Percentiles rank a stretch among this genome's conserved stretches.
Conservation (phyloP, 2,888 invertebrate genomes). For the Chesias legatella region DNA sequence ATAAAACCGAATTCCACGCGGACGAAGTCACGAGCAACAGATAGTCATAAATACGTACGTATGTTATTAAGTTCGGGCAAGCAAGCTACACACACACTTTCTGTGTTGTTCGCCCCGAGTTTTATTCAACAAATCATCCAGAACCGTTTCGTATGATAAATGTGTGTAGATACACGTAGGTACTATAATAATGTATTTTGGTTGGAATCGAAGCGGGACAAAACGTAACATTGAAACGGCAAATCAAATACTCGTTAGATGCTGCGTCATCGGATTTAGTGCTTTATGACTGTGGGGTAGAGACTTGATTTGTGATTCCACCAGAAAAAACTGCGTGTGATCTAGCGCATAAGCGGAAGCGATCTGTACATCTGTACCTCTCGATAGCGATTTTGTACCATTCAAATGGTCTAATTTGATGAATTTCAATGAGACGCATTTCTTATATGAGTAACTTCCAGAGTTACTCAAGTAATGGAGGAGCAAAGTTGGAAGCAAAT, state of each 20-base stretch:
- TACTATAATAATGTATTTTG: conserved; percentile 45
- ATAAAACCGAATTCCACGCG: too few species aligned
- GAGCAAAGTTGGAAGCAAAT: too few species aligned
- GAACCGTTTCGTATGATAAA: conserved; percentile 31
- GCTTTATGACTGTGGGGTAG: conserved; percentile 30
- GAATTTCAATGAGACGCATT: too few species aligned
- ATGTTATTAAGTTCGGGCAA: too few species aligned
- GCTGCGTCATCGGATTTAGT: conserved; percentile 28
- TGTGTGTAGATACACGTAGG: too few species aligned
- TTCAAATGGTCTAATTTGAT: too few species aligned
- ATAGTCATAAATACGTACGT: too few species aligned
- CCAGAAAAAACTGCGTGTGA: conserved; percentile 22
- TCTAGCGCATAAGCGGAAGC: conserved; percentile 20
- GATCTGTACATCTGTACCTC: neutral
- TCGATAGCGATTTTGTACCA: too few species aligned
- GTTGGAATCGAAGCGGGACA: conserved; percentile 42
- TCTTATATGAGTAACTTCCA: too few species aligned
- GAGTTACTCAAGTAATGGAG: too few species aligned
- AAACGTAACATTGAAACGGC: conserved; percentile 43
- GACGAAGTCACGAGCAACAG: too few species aligned
- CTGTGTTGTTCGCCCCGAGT: conserved; percentile 11
- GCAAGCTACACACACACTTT: too few species aligned
- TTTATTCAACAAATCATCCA: conserved; percentile 29
- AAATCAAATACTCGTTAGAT: conserved; percentile 57
- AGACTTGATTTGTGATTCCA: conserved; percentile 26